phyloP scores from a whole-genome alignment of 2,797 vertebrate genomes.

The Chaetophractus vellerosus region DNA sequence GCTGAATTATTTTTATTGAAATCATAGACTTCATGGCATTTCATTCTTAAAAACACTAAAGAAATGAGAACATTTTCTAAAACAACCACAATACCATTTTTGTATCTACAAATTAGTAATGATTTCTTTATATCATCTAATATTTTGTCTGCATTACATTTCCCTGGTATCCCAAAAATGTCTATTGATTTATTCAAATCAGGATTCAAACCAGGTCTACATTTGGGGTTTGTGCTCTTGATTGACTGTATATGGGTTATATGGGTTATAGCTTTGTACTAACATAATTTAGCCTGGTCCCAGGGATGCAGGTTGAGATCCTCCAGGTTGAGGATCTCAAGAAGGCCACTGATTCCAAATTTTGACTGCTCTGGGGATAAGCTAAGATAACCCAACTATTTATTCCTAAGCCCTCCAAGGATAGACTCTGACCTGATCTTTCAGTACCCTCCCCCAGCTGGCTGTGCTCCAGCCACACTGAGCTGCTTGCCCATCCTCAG shows the following conservation, averaged over 20 bases:
- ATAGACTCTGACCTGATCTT: not conserved
- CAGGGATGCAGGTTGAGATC: not conserved
- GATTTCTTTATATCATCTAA: slow-evolving; percentile 38
- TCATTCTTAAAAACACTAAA: slow-evolving; percentile 43
- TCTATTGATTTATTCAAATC: slow-evolving; percentile 43
- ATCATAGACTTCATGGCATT: slow-evolving; percentile 23
- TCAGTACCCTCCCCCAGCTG: not conserved
- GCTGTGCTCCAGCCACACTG: not conserved
- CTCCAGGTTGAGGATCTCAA: not conserved
- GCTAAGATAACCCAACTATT: not conserved
- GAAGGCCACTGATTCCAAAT: not conserved
- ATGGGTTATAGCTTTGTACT: not conserved
- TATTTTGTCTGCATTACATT: not conserved
- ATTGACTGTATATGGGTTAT: not conserved
- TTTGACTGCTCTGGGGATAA: not conserved
- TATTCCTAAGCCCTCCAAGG: not conserved
- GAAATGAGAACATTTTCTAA: not conserved
- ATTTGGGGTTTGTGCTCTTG: not conserved
- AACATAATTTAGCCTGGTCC: not conserved
- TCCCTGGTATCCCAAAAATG: not conserved
- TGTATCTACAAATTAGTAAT: not conserved
- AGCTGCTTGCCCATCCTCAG: not conserved
- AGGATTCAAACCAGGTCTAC: not conserved
- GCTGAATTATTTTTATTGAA: slow-evolving; percentile 55
- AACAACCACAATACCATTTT: slow-evolving; percentile 31